These are phyloP conservation scores for Drosophila athabasca DNA, from an alignment of 1,140 invertebrate species.

Conservation along the genomic window DNA sequence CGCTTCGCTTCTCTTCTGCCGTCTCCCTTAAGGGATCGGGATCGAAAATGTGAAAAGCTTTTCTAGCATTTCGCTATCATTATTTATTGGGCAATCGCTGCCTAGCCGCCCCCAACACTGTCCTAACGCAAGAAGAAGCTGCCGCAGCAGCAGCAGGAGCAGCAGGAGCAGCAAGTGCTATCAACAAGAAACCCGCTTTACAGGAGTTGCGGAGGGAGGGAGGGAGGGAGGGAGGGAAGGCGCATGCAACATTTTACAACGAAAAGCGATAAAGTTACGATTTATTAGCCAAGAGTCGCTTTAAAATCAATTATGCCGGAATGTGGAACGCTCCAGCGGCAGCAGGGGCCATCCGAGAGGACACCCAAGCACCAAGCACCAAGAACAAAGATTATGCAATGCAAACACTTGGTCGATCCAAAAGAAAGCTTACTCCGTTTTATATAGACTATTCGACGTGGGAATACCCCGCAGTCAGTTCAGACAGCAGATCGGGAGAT, in stretches of 20 bases:
- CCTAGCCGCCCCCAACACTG: slow-evolving; percentile 27
- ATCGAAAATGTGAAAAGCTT: slow-evolving; percentile 61
- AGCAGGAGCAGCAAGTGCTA: slow-evolving; percentile 51
- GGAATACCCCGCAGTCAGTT: neutral
- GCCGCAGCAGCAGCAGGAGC: slow-evolving; percentile 6
- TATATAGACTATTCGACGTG: neutral
- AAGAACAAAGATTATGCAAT: slow-evolving; percentile 74
- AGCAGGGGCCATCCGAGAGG: slow-evolving; percentile 49
- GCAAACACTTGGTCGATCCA: slow-evolving; percentile 67
- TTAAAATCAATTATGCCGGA: slow-evolving; percentile 84
- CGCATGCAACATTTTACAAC: slow-evolving; percentile 55
- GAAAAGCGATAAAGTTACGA: slow-evolving; percentile 82
- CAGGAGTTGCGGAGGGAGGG: neutral
- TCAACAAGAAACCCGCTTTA: slow-evolving; percentile 29
- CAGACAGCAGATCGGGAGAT: no score
- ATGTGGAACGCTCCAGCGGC: slow-evolving; percentile 74
- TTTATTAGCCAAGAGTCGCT: slow-evolving; percentile 81
- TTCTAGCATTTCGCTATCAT: slow-evolving; percentile 72
- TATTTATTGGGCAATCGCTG: slow-evolving; percentile 69
- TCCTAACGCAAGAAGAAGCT: slow-evolving; percentile 14
- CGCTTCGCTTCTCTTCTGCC: neutral
- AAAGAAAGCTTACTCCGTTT: neutral
- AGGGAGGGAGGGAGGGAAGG: slow-evolving; percentile 7
- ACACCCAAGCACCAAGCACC: slow-evolving; percentile 74
- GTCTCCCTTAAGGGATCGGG: slow-evolving; percentile 26